Base-by-base conservation (phyloP, 2,797 vertebrate genomes). In the Leptatherina wallacei region DNA sequence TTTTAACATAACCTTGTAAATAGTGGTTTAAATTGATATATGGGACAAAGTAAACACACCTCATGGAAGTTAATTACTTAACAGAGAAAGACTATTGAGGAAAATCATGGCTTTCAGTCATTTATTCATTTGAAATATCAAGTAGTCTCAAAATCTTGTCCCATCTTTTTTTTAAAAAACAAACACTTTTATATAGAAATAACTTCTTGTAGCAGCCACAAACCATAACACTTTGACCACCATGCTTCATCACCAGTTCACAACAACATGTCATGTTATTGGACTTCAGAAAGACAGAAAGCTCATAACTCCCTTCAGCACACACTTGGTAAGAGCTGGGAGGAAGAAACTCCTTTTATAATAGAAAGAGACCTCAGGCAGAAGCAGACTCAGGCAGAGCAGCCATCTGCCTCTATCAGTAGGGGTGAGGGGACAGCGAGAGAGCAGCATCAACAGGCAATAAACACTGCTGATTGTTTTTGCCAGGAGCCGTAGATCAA, bases 361-460 rank as follows among this genome's bases (percentile, higher is more conserved):
- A 8, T 2, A 40, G n/a, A 24, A 59, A 4, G 32, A 59, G 33
- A 59, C 20, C 57, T 59, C 57, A 8, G 57, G 11, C n/a, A 38
- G 11, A 13, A 38, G 0, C 12, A 38, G 57, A 38, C 20, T 24
- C n/a, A 3, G 57, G 27, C 32, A 61, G 12, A 14, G 27, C 36
- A 20, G 14, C 27, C 38, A 20, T 30, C 27, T 20, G 60, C 38
- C 35, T 61, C 27, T 27, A 27, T 27, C 38, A 24, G 38, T 7
- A 65, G 49, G 22, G 63, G 14, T 38, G 24, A 55, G 36, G n/a
- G 51, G 36, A 55, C 51, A 20, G 22, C 35, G 55, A 55, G 33
- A 58, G 56, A 58, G 33, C 4, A 14, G 18, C 7, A 10, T 1
- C 13, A 60, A 27, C 4, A 22, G 40, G 16, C 42, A 44, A 20